Percentiles rank a stretch among this genome's conserved stretches.
Conservation (phyloP, 2,113 vertebrate genomes). For the Chloebia gouldiae region DNA sequence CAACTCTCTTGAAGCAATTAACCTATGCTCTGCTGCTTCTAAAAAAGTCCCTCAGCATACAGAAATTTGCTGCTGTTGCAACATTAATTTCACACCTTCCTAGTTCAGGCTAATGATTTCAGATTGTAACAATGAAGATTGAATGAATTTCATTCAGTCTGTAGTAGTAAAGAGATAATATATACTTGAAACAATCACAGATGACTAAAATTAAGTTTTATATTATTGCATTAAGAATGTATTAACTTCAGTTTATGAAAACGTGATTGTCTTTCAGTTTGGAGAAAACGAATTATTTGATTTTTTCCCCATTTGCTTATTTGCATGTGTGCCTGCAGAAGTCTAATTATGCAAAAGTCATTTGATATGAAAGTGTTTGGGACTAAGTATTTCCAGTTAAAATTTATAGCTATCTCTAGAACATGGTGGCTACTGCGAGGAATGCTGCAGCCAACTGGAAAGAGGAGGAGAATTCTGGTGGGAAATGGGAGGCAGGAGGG, state of each 20-base stretch:
- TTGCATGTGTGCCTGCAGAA: not conserved
- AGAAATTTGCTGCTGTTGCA: not conserved
- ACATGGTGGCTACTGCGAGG: not conserved
- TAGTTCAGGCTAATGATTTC: slow-evolving; percentile 27
- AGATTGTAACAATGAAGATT: not conserved
- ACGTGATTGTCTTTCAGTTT: not conserved
- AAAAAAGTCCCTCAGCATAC: not conserved
- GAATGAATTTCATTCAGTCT: slow-evolving; percentile 7
- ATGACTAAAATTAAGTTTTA: not conserved
- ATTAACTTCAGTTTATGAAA: not conserved
- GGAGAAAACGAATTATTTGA: not conserved
- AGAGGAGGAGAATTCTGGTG: not conserved
- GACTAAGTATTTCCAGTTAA: not conserved
- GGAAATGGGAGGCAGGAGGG: not conserved
- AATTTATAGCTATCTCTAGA: not conserved
- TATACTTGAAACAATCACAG: not conserved
- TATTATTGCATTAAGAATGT: not conserved
- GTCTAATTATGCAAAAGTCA: not conserved
- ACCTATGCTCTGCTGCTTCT: not conserved
- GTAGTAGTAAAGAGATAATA: not conserved
- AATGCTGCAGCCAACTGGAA: not conserved
- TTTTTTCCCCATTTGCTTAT: not conserved
- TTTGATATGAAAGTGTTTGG: not conserved
- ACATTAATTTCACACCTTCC: slow-evolving; percentile 32
- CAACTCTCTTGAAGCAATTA: not conserved